These are phyloP conservation scores for Athetis lepigone DNA, from an alignment of 2,888 invertebrate genomes.

Conservation along the genomic window DNA sequence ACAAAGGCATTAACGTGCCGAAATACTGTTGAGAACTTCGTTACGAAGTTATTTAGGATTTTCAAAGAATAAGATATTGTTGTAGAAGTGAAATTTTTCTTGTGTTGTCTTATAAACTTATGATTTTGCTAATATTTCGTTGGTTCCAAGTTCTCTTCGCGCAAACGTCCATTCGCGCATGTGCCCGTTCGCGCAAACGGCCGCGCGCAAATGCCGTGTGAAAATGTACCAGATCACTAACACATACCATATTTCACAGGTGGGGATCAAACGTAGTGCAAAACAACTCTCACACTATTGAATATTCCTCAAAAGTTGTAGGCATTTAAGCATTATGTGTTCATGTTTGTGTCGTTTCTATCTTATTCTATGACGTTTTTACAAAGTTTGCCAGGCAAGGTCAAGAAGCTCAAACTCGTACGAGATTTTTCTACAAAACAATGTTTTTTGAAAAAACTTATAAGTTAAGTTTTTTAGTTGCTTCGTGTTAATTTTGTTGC, in stretches of 20 bases:
- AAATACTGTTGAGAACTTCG: slow-evolving; percentile 66
- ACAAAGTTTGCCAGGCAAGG: slow-evolving; percentile 44
- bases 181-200: too few relatives aligned
- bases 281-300: too few relatives aligned
- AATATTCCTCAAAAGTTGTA: too few relatives aligned
- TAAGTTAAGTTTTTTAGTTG: slow-evolving; percentile 36
- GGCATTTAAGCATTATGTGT: not conserved
- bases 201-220: too few relatives aligned
- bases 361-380: slow-evolving; percentile 15
- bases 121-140: too few relatives aligned
- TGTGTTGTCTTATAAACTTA: too few relatives aligned
- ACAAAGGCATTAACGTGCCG: slow-evolving; percentile 63
- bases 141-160: too few relatives aligned
- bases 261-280: too few relatives aligned
- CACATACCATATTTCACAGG: too few relatives aligned
- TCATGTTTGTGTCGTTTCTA: not conserved
- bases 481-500: slow-evolving; percentile 37
- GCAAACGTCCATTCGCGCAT: too few relatives aligned
- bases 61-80: slow-evolving; percentile 32
- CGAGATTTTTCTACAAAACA: slow-evolving; percentile 63
- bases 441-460: slow-evolving; percentile 39
- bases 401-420: slow-evolving; percentile 54
- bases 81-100: not conserved
- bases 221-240: too few relatives aligned
- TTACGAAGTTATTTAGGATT: slow-evolving; percentile 63